These are phyloP conservation scores for Ciconia nigra DNA, from an alignment of 2,797 vertebrate genomes.

Conservation along the genomic window DNA sequence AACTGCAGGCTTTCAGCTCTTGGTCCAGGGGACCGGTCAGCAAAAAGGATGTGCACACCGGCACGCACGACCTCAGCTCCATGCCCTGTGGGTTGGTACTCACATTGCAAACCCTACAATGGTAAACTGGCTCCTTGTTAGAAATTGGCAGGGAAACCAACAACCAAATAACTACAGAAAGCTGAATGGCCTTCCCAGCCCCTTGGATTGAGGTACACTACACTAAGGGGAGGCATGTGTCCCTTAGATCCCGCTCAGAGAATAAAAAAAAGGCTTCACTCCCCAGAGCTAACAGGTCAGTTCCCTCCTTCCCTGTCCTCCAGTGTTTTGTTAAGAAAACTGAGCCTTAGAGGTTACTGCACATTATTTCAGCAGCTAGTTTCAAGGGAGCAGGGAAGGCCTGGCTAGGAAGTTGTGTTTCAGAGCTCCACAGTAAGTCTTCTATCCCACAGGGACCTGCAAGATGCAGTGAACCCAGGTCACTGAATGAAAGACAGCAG, in stretches of 20 bases:
- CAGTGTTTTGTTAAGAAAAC: background rate
- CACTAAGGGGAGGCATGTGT: background rate
- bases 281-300: background rate
- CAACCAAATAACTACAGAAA: background rate
- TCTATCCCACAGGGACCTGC: background rate
- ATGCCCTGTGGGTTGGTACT: background rate
- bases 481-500: background rate
- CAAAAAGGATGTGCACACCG: background rate
- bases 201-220: background rate
- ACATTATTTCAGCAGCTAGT: background rate
- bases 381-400: background rate
- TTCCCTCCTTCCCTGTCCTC: background rate
- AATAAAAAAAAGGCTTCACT: background rate
- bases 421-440: background rate
- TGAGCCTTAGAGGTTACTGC: background rate
- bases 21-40: background rate
- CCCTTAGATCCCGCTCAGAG: background rate
- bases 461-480: background rate
- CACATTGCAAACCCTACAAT: background rate
- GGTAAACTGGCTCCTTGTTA: background rate
- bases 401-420: background rate
- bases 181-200: background rate
- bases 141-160: background rate
- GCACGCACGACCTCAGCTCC: background rate
- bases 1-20: background rate